Evolutionary conservation across 2,113 vertebrate genomes (phyloP).

Genomic region (Grus americana): DNA sequence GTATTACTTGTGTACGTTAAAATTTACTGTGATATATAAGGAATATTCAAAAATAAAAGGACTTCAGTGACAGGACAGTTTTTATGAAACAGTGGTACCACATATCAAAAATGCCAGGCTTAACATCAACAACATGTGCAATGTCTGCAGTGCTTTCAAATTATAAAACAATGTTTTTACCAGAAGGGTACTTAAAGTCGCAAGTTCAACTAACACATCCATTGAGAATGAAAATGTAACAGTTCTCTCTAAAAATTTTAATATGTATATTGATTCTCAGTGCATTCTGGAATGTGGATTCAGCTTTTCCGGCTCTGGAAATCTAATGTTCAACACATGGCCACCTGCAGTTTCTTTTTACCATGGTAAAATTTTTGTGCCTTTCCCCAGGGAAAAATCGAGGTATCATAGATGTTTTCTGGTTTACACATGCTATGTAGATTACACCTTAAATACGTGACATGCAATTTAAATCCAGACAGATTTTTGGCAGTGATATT

Average conservation of each 20-base stretch:
- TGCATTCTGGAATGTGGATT: constrained; percentile 42
- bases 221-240: constrained; percentile 8
- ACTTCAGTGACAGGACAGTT: not conserved
- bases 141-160: constrained; percentile 21
- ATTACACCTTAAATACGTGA: not conserved
- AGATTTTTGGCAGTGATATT: not conserved
- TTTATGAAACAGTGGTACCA: not conserved
- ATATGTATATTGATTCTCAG: constrained; percentile 36
- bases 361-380: not conserved
- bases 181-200: not conserved
- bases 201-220: not conserved
- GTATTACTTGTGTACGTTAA: not conserved
- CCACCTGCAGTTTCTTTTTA: constrained; percentile 19
- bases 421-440: constrained; percentile 1
- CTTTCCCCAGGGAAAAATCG: not conserved
- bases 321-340: constrained; percentile 34
- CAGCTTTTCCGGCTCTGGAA: constrained; percentile 37
- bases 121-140: not conserved
- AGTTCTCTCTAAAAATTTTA: constrained; percentile 28
- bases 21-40: not conserved
- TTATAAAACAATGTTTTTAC: constrained; percentile 1
- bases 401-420: constrained; percentile 4
- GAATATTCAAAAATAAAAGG: not conserved
- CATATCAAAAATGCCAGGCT: not conserved
- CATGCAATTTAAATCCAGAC: not conserved